phyloP scores from a whole-genome alignment of 2,113 vertebrate genomes.

The Mustela lutreola region DNA sequence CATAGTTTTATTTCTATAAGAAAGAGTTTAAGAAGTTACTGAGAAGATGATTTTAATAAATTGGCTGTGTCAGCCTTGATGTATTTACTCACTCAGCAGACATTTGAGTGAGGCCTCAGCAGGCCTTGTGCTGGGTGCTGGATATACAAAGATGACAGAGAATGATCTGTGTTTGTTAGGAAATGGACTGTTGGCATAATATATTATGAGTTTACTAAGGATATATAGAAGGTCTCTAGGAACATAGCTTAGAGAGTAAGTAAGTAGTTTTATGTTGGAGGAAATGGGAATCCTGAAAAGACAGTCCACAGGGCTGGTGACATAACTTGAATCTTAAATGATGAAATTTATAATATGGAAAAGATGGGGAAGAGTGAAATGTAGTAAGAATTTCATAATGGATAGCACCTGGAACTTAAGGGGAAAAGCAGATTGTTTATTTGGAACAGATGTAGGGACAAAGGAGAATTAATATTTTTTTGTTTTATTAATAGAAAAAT shows the following conservation, averaged over 20 bases:
- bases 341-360: background rate
- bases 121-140: background rate
- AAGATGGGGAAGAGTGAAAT: background rate
- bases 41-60: constrained; percentile 32
- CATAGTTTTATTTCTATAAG: background rate
- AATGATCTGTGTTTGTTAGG: background rate
- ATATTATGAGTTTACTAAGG: background rate
- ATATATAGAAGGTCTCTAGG: background rate
- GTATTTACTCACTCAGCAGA: background rate
- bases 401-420: background rate
- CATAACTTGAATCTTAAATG: background rate
- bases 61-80: background rate
- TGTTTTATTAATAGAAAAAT: constrained; percentile 53
- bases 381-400: background rate
- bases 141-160: background rate
- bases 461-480: background rate
- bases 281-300: constrained; percentile 17
- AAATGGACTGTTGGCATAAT: background rate
- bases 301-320: background rate
- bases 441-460: constrained; percentile 18
- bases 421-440: background rate
- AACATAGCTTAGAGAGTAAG: background rate
- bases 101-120: background rate
- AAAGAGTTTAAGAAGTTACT: background rate
- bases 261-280: background rate